phyloP scores from a whole-genome alignment of 2,888 invertebrate species.

The Drosophila mulleri region DNA sequence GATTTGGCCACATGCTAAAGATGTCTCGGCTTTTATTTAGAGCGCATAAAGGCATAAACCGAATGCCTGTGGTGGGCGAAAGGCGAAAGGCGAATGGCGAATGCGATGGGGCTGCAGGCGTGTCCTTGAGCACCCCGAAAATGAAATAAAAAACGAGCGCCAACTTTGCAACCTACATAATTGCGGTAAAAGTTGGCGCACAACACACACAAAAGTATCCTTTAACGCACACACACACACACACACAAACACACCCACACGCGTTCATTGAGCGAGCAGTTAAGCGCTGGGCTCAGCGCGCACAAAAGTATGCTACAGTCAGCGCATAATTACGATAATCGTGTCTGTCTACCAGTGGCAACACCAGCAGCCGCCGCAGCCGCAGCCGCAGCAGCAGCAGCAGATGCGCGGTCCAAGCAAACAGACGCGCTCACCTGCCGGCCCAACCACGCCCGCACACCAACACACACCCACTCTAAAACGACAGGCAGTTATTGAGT shows the following conservation, averaged over 20 bases:
- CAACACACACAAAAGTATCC: constrained; percentile 49
- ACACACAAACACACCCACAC: not conserved
- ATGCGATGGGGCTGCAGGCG: constrained; percentile 27
- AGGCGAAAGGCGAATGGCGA: constrained; percentile 1
- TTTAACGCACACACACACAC: constrained; percentile 34
- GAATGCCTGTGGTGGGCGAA: constrained; percentile 45
- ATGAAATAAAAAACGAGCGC: constrained; percentile 67
- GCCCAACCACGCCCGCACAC: constrained; percentile 22
- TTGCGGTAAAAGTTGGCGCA: constrained; percentile 71
- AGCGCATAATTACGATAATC: constrained; percentile 82
- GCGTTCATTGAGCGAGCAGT: constrained; percentile 46
- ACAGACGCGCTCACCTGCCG: constrained; percentile 42
- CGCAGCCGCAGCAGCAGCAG: not conserved
- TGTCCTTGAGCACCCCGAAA: constrained; percentile 62
- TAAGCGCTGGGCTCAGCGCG: constrained; percentile 56
- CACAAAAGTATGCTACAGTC: constrained; percentile 73
- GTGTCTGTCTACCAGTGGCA: constrained; percentile 64
- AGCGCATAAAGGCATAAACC: constrained; percentile 72
- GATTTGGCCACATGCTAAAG: constrained; percentile 65
- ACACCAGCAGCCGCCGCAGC: constrained; percentile 4
- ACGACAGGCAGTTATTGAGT: constrained; percentile 70
- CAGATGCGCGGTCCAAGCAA: constrained; percentile 44
- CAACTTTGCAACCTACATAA: constrained; percentile 78
- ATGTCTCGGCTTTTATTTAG: constrained; percentile 61
- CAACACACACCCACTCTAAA: constrained; percentile 26